Conservation (phyloP, 30 jellyfish, hydroid and myxozoan species). For the Chironex yamaguchii region DNA sequence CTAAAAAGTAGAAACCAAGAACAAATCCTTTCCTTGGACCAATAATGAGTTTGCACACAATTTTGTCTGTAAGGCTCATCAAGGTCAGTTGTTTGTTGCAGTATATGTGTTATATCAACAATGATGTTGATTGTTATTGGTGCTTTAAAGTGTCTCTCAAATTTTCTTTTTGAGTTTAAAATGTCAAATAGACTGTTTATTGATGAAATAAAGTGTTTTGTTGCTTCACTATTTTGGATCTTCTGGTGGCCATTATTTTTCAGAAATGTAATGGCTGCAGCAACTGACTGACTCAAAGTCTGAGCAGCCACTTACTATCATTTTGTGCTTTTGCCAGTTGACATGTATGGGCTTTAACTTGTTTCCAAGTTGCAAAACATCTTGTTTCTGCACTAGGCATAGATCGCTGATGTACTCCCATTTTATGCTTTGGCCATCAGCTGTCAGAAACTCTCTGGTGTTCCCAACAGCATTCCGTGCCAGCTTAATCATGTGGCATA, state of each 20-base stretch:
- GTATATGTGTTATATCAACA: background rate
- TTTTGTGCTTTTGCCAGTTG: too few relatives aligned
- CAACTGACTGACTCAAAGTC: background rate
- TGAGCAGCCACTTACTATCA: background rate
- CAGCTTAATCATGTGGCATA: constrained; percentile 38
- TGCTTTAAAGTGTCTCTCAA: background rate
- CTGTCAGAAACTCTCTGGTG: background rate
- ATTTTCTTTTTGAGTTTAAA: constrained; percentile 67
- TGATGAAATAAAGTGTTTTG: constrained; percentile 36
- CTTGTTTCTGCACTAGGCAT: background rate
- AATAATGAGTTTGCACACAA: background rate
- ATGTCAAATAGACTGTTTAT: constrained; percentile 57
- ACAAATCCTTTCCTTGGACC: background rate
- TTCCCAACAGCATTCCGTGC: constrained; percentile 48
- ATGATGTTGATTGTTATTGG: background rate
- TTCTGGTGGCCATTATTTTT: background rate
- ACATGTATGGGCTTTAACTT: background rate
- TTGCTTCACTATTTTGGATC: constrained; percentile 53
- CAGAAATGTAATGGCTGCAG: background rate
- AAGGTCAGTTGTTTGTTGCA: too few relatives aligned
- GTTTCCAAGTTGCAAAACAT: background rate
- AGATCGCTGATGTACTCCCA: background rate
- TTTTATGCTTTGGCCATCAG: too few relatives aligned
- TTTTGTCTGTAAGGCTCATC: background rate
- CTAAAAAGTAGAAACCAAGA: background rate